phyloP scores from a whole-genome alignment of 2,888 invertebrate genomes.

The Lasioglossum marginatum region DNA sequence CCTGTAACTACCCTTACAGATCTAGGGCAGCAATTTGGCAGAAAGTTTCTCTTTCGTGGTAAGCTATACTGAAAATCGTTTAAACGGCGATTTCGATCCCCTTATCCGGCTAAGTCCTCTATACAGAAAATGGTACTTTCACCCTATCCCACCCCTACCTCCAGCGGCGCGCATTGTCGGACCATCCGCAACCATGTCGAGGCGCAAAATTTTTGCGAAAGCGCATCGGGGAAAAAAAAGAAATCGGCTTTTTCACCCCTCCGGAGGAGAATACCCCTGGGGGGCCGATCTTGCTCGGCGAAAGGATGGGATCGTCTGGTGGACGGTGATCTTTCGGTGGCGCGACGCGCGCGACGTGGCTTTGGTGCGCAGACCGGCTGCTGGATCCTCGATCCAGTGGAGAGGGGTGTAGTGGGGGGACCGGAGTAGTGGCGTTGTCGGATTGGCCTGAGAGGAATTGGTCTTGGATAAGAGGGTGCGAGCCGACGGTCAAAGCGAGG shows the following conservation, averaged over 20 bases:
- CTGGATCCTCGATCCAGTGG: slow-evolving; percentile 65
- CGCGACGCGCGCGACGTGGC: slow-evolving; percentile 33
- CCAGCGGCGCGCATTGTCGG: neutral
- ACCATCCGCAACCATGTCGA: neutral
- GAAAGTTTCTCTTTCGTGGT: neutral
- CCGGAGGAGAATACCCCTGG: neutral
- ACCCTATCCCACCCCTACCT: neutral
- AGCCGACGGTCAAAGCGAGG: slow-evolving; percentile 51
- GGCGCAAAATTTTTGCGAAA: neutral
- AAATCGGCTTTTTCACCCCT: neutral
- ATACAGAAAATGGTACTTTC: neutral
- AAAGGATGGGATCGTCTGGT: slow-evolving; percentile 22
- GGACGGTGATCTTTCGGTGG: slow-evolving; percentile 51
- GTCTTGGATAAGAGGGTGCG: slow-evolving; percentile 57
- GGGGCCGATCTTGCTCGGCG: neutral
- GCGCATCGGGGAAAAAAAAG: neutral
- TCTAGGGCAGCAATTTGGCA: neutral
- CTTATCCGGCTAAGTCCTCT: neutral
- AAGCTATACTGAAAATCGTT: neutral
- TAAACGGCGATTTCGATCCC: neutral
- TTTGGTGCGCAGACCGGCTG: slow-evolving; percentile 40
- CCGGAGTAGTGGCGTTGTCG: slow-evolving; percentile 50
- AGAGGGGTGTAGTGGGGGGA: slow-evolving; percentile 44
- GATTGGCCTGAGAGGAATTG: slow-evolving; percentile 67
- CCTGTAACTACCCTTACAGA: neutral